Percentiles rank a stretch among this genome's conserved stretches.
phyloP scores from a whole-genome alignment of 2,797 vertebrate genomes.

The Setipinna tenuifilis region DNA sequence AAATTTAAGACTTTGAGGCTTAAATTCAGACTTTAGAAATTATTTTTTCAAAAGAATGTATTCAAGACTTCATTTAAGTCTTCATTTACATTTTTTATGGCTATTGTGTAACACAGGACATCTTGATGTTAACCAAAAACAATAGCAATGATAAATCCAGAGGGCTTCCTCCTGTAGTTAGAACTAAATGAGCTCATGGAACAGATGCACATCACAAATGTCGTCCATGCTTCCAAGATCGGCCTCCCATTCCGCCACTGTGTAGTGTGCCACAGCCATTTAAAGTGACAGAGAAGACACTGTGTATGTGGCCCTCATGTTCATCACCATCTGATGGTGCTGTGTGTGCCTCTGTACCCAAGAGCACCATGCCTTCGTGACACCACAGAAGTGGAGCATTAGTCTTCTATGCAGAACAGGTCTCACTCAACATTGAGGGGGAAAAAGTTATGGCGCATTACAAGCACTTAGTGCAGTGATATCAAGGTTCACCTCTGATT shows the following conservation, averaged over 20 bases:
- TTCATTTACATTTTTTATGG: neutral
- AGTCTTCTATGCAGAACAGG: constrained; percentile 78
- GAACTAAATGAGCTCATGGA: neutral
- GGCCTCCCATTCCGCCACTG: neutral
- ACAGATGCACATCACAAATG: neutral
- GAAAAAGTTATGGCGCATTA: constrained; percentile 83
- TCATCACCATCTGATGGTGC: neutral
- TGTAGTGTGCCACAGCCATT: neutral
- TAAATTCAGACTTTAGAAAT: too few species aligned
- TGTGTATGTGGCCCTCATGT: neutral
- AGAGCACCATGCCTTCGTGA: constrained; percentile 5
- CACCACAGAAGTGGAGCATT: constrained; percentile 65
- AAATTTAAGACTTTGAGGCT: too few species aligned
- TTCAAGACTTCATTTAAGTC: neutral
- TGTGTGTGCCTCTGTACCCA: neutral
- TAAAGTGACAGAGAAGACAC: neutral
- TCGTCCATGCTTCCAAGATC: neutral
- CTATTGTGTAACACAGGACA: too few species aligned
- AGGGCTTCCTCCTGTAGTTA: neutral
- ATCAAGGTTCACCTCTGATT: constrained; percentile 87
- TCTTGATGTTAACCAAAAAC: neutral
- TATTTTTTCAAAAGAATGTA: too few species aligned
- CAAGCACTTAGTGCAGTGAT: constrained; percentile 84
- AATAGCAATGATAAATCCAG: neutral
- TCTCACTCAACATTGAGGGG: constrained; percentile 74